A percentile compares a stretch with the other conserved stretches of the same genome.
Evolutionary conservation across 2,888 invertebrate genomes (phyloP).

Genomic region (Leucophora obtusa): DNA sequence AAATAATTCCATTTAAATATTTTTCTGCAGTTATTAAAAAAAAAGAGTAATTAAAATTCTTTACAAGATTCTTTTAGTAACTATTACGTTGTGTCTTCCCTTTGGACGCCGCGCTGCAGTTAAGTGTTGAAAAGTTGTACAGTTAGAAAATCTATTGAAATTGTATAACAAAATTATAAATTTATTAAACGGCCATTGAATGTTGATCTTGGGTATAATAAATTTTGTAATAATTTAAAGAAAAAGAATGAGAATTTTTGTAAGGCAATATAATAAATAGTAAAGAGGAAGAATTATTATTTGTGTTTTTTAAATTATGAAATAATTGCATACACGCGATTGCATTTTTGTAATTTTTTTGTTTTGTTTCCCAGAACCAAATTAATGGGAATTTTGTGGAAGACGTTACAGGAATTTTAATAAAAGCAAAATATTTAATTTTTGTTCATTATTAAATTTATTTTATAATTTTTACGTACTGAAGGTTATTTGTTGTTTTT

Average conservation of each 20-base stretch:
- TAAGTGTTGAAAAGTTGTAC: background rate
- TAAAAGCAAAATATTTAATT: too few species aligned
- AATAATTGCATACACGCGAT: constrained; percentile 44
- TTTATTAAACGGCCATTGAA: constrained; percentile 55
- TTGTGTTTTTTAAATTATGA: constrained; percentile 34
- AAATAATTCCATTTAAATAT: constrained; percentile 45
- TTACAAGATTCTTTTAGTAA: constrained; percentile 38
- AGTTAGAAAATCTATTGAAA: constrained; percentile 6
- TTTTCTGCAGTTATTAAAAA: background rate
- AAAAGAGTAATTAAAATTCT: constrained; percentile 55
- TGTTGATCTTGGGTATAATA: constrained; percentile 53
- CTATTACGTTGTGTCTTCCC: constrained; percentile 9
- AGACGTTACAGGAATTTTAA: constrained; percentile 29
- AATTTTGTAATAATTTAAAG: constrained; percentile 57
- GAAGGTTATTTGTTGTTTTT: background rate
- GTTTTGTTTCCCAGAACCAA: background rate
- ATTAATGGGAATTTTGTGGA: background rate
- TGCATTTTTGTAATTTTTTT: background rate
- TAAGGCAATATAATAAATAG: background rate
- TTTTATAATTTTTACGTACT: background rate
- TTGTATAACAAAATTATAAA: constrained; percentile 28
- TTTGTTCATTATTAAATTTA: constrained; percentile 3
- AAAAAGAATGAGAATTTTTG: constrained; percentile 14
- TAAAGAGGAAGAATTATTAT: constrained; percentile 4
- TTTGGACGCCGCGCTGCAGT: constrained; percentile 10